Evolutionary conservation across 2,888 invertebrate genomes (phyloP).

Genomic region (Agonum fuliginosum): DNA sequence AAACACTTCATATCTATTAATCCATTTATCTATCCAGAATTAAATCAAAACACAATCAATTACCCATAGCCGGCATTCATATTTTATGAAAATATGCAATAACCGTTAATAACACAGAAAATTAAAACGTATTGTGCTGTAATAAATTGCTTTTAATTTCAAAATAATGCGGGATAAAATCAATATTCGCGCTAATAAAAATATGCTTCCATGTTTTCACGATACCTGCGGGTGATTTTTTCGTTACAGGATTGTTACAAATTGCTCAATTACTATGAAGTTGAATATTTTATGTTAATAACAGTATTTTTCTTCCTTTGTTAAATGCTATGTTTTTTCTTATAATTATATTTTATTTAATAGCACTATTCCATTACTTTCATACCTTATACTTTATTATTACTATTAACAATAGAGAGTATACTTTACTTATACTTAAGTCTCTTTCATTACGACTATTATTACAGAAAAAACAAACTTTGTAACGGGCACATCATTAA

Average conservation of each 20-base stretch:
- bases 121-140: background rate
- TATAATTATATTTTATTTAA: background rate
- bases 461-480: too few relatives aligned
- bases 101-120: background rate
- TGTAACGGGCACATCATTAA: too few relatives aligned
- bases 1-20: too few relatives aligned
- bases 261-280: conserved; percentile 3
- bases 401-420: too few relatives aligned
- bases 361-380: background rate
- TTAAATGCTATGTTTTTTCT: background rate
- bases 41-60: too few relatives aligned
- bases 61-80: too few relatives aligned
- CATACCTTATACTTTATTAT: background rate
- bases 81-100: too few relatives aligned
- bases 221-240: background rate
- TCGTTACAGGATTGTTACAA: too few relatives aligned
- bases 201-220: background rate
- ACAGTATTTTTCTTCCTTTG: background rate
- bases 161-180: background rate
- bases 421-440: too few relatives aligned
- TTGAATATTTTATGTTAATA: conserved; percentile 12
- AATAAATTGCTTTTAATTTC: background rate
- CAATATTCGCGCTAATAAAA: background rate
- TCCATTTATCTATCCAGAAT: too few relatives aligned
- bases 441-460: too few relatives aligned